phyloP scores from a whole-genome alignment of 2,888 invertebrate genomes.

The Patella caerulea region DNA sequence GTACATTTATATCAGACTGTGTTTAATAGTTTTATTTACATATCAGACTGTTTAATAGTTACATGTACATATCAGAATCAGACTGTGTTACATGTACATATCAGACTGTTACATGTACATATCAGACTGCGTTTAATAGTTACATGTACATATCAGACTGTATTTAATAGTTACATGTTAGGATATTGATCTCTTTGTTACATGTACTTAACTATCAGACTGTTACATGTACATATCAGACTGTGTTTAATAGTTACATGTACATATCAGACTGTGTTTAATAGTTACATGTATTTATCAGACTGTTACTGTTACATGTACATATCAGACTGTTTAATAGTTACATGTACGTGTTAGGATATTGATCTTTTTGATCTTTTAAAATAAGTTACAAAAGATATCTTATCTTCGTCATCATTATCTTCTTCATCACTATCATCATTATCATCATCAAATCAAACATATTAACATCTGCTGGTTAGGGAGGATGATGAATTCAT shows the following conservation, averaged over 20 bases:
- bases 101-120: too few species aligned
- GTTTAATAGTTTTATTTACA: too few species aligned
- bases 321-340: background rate
- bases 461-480: too few species aligned
- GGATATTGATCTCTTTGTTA: background rate
- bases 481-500: too few species aligned
- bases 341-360: background rate
- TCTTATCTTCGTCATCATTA: slow-evolving; percentile 12
- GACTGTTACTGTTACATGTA: too few species aligned
- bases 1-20: too few species aligned
- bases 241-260: background rate
- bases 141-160: background rate
- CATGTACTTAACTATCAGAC: too few species aligned
- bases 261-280: too few species aligned
- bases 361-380: background rate
- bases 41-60: background rate
- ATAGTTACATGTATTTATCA: too few species aligned
- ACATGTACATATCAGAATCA: too few species aligned
- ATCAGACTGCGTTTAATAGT: background rate
- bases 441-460: slow-evolving; percentile 6
- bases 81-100: too few species aligned
- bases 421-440: slow-evolving; percentile 20
- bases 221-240: background rate
- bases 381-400: background rate
- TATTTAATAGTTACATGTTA: background rate